These are phyloP conservation scores for Elephantulus edwardii DNA, from an alignment of 2,113 vertebrate species.

Conservation along the genomic window DNA sequence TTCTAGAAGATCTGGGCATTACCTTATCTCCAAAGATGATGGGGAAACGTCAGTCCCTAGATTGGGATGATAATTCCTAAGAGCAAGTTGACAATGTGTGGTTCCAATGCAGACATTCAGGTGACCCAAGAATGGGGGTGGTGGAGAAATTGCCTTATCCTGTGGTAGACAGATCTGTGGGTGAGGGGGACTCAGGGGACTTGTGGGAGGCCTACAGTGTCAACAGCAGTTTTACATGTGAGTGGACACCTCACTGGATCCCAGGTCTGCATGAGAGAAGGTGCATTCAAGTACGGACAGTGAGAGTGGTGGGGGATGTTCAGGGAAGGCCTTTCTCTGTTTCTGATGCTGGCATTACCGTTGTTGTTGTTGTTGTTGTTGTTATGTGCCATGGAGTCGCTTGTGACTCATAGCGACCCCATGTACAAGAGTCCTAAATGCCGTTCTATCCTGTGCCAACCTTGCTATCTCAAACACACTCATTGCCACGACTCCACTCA, in stretches of 20 bases:
- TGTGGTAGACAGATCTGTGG: not conserved
- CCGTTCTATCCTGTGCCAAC: no score
- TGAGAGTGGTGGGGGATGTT: accelerated
- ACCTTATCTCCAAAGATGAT: no score
- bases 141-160: no score
- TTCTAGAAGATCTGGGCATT: not conserved
- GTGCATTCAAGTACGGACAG: not conserved
- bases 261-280: accelerated
- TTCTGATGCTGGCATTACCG: not conserved
- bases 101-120: not conserved
- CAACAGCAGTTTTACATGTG: not conserved
- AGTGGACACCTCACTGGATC: not conserved
- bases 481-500: no score
- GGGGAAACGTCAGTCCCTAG: accelerated
- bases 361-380: no score
- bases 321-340: not conserved
- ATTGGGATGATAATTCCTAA: not conserved
- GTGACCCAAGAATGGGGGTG: accelerated
- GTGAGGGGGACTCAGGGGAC: accelerated
- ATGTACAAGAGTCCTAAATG: no score
- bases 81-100: not conserved
- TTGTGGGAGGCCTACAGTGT: not conserved
- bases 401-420: no score
- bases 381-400: no score
- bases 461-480: no score